Percentiles rank a stretch among this genome's conserved stretches.
phyloP scores from a whole-genome alignment of 2,888 invertebrate genomes.

The Nematopogon swammerdamellus region DNA sequence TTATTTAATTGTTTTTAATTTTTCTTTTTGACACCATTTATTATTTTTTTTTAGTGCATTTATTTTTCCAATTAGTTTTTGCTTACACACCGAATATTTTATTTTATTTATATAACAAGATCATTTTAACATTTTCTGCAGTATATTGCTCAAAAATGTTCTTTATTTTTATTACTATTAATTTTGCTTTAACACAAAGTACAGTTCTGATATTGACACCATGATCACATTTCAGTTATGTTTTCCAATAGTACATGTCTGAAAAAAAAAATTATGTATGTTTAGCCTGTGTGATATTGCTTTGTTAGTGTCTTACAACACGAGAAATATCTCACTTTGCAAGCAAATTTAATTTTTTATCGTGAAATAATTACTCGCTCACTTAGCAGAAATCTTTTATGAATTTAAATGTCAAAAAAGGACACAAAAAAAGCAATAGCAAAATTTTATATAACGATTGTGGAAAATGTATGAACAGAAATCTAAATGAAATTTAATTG shows the following conservation, averaged over 20 bases:
- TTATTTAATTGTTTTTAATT: constrained; percentile 9
- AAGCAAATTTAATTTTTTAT: no score
- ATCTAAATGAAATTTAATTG: background rate
- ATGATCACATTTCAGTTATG: constrained; percentile 52
- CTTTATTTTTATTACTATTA: background rate
- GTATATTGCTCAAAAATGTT: no score
- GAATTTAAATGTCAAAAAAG: background rate
- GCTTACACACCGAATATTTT: constrained; percentile 7
- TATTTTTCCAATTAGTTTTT: background rate
- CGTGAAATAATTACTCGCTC: no score
- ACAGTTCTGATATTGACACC: constrained; percentile 29
- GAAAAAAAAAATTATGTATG: background rate
- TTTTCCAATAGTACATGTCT: constrained; percentile 17
- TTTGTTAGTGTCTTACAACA: constrained; percentile 20
- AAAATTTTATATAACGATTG: background rate
- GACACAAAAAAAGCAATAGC: background rate
- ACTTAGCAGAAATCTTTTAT: background rate
- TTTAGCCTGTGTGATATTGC: constrained; percentile 14
- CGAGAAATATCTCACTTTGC: no score
- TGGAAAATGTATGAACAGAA: background rate
- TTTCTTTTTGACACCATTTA: constrained; percentile 7
- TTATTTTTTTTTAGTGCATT: constrained; percentile 7
- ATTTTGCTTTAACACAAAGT: constrained; percentile 10
- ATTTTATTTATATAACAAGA: constrained; percentile 8
- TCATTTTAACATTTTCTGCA: constrained; percentile 9